A percentile compares a stretch with the other conserved stretches of the same genome.
Conservation (phyloP, 2,888 invertebrate species). For the Limenitis camilla region DNA sequence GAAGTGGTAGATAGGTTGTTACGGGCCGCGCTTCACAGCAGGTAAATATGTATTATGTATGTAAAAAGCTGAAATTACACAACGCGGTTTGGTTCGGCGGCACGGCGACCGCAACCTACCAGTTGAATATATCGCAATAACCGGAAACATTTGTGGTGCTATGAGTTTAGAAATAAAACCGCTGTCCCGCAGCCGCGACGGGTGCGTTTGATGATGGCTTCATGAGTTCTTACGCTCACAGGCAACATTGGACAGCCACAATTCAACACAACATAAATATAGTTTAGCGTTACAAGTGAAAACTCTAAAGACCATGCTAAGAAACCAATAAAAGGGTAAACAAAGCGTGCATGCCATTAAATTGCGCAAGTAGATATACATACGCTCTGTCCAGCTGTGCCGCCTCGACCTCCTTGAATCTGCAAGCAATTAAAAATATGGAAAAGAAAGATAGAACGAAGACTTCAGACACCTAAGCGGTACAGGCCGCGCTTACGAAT, state of each 20-base stretch:
- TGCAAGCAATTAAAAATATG: constrained; percentile 79
- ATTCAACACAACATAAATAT: constrained; percentile 1
- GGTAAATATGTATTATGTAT: too few relatives aligned
- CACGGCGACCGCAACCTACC: too few relatives aligned
- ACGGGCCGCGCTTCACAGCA: too few relatives aligned
- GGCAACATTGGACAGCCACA: neutral
- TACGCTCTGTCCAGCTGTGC: constrained; percentile 87
- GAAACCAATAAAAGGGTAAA: constrained; percentile 31
- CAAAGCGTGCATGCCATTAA: constrained; percentile 46
- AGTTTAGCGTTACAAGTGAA: neutral
- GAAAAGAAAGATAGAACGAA: constrained; percentile 65
- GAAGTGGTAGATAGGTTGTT: too few relatives aligned
- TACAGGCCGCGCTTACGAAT: constrained; percentile 35
- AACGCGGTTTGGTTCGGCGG: too few relatives aligned
- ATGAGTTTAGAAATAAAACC: too few relatives aligned
- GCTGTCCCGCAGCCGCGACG: too few relatives aligned
- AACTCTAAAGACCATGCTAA: constrained; percentile 10
- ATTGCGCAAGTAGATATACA: constrained; percentile 75
- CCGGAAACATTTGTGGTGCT: too few relatives aligned
- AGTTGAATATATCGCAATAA: too few relatives aligned
- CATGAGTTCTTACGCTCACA: too few relatives aligned
- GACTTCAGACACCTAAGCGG: constrained; percentile 53
- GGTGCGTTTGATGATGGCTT: too few relatives aligned
- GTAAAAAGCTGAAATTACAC: too few relatives aligned
- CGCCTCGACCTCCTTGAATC: constrained; percentile 90